Evolutionary conservation across 2,113 vertebrate genomes (phyloP), one percentile per base, ranked within the genome.

Genomic region (Notarius lentiginosus): DNA sequence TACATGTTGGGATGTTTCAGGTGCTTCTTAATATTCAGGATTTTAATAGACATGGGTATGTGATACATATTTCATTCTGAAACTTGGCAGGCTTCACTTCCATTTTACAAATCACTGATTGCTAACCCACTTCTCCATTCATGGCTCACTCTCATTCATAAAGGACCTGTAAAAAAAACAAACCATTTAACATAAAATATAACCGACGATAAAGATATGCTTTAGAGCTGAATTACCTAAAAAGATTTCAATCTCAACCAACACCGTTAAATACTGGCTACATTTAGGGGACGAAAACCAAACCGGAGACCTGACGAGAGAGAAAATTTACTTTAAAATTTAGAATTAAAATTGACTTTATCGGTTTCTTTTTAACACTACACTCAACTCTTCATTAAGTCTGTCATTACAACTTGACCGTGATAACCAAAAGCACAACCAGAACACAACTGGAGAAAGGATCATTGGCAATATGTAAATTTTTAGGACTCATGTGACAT

Each of bases 391-490:
- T 77, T 24, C 20, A 27, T 11, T 1, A 17, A 7, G 22, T 56
- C 51, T 1, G 51, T 79, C 76, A 30, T 56, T 56, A 30, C 53
- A 56, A 18, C 47, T 56, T 1, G 14, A n/a, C 53, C 30, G 76
- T 79, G 15, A 56, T 10, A 79, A 81, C 55, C 79, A 81, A 61
- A 61, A 41, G 7, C 4, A 41, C 24, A 56, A 30, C 76, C 76
- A 34, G 0, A 22, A 30, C 14, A 27, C 27, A 80, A 77, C 56
- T 10, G 22, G 11, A 24, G 34, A 14, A n/a, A 49, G 60, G 5
- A 51, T 49, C 60, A n/a, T 4, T 51, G 30, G 61, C 61, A 61
- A 81, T 47, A 81, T 81, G 79, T 7, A 81, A 81, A 81, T 61
- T 22, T 66, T 6, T 5, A 49, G 12, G 12, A 82, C 20, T 82